Base-by-base conservation (phyloP, 1,140 invertebrate species). In the Metaphire vulgaris region DNA sequence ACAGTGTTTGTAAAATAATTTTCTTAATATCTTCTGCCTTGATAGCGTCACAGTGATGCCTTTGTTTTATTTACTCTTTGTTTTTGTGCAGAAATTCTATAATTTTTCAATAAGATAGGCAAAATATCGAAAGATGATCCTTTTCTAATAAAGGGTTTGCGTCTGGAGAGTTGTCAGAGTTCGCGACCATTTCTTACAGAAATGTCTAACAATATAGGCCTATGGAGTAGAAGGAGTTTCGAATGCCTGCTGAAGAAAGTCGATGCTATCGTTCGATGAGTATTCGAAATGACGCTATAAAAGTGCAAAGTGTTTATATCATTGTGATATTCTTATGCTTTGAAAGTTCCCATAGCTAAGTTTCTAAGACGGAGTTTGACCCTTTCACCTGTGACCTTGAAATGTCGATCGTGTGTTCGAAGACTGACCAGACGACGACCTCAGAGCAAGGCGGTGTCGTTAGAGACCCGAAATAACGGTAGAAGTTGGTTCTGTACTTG, bases 391-490 rank as follows among this genome's bases (percentile, higher is more conserved):
- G 41, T 56, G 41, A 6, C 6, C 21, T 6, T 12, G 41, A 56
- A 21, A 56, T 56, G 41, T 56, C 21, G 6, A 56, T 6, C 41
- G 41, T 6, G 67, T 69, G n/a, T 65, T 95, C 90, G 74, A 92
- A 88, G 0, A 93, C 87, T 2, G 90, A 91, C 92, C 92, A 93
- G 0, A 89, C 88, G 1, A 93, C 91, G 29, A 88, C 87, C 81
- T 93, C 91, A 68, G 89, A 88, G 79, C 92, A 93, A 1, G 84
- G 85, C 0, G 92, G 92, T 2, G 92, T 93, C 0, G 92, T 93
- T 64, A 93, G 84, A 0, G 91, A 92, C 1, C 92, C 92, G 1
- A 88, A 80, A 81, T 93, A 93, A 1, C 89, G 86, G 81, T 89
- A 92, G 83, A 82, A 86, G 1, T 26, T 6, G n/a, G n/a, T 31